phyloP scores from a whole-genome alignment of 2,888 invertebrate genomes.

The Hypena proboscidalis region DNA sequence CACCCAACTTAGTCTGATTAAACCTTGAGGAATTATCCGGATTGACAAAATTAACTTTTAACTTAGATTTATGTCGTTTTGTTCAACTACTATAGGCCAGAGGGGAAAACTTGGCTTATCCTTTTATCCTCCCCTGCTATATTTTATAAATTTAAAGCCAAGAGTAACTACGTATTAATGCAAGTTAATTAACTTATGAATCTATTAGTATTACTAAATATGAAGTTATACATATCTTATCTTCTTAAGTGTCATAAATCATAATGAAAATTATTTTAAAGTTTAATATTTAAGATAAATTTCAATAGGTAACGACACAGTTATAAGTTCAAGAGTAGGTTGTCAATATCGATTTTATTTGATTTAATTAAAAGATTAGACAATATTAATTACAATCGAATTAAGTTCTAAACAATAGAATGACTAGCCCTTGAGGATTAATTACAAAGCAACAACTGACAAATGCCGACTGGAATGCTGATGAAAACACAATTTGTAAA shows the following conservation, averaged over 20 bases:
- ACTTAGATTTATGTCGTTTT: constrained; percentile 79
- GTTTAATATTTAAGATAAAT: too few relatives aligned
- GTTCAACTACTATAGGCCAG: constrained; percentile 36
- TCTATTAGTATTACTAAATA: too few relatives aligned
- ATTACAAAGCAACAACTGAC: constrained; percentile 44
- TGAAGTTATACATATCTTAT: too few relatives aligned
- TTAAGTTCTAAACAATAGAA: constrained; percentile 24
- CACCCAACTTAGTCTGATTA: constrained; percentile 84
- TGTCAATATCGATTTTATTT: too few relatives aligned
- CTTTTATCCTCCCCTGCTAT: constrained; percentile 30
- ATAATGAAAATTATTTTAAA: too few relatives aligned
- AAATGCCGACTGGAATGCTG: constrained; percentile 39
- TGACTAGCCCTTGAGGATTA: constrained; percentile 40
- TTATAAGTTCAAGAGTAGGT: too few relatives aligned
- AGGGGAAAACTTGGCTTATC: constrained; percentile 32
- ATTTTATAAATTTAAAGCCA: constrained; percentile 23
- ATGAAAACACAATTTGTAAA: constrained; percentile 47
- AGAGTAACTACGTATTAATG: too few relatives aligned
- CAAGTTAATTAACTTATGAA: too few relatives aligned
- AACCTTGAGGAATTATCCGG: constrained; percentile 84
- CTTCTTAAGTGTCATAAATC: too few relatives aligned
- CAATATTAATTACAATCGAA: constrained; percentile 28
- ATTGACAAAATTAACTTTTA: constrained; percentile 85
- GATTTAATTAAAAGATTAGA: too few relatives aligned
- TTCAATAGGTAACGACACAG: too few relatives aligned